Percentiles rank a stretch among this genome's conserved stretches.
Evolutionary conservation across 2,113 vertebrate genomes (phyloP).

Genomic region (Solenodon paradoxus): DNA sequence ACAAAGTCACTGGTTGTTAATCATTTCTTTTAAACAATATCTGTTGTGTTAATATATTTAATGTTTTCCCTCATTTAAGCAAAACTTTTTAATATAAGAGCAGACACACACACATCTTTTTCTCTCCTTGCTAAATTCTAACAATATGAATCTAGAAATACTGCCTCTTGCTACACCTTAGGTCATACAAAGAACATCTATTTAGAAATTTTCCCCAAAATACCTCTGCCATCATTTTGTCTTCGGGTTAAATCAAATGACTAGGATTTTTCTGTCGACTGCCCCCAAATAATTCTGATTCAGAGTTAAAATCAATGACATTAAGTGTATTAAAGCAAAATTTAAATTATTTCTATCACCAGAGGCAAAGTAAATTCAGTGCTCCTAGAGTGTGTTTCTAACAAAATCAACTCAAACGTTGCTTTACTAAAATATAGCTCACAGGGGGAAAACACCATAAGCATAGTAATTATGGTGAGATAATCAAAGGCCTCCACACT

Average conservation of each 20-base stretch:
- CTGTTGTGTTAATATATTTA: background rate
- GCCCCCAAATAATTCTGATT: constrained; percentile 11
- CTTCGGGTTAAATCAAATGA: constrained; percentile 16
- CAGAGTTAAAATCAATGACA: constrained; percentile 27
- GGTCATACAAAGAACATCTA: background rate
- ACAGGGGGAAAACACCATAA: constrained; percentile 23
- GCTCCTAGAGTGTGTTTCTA: constrained; percentile 51
- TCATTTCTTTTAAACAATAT: background rate
- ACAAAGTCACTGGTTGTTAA: background rate
- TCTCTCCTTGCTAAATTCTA: background rate
- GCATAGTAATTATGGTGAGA: constrained; percentile 69
- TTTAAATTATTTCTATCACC: constrained; percentile 67
- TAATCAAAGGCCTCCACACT: constrained; percentile 65
- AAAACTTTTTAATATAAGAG: background rate
- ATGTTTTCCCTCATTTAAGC: background rate
- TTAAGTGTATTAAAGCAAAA: constrained; percentile 51
- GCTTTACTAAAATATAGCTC: constrained; percentile 65
- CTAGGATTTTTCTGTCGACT: constrained; percentile 17
- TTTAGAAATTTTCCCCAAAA: background rate
- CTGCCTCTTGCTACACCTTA: background rate
- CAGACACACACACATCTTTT: background rate
- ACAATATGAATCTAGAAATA: background rate
- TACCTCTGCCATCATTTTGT: background rate
- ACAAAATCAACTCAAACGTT: constrained; percentile 62
- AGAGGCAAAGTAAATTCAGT: constrained; percentile 50